Evolutionary conservation across 2,888 invertebrate species (phyloP).

Genomic region (Bellardia pandia): DNA sequence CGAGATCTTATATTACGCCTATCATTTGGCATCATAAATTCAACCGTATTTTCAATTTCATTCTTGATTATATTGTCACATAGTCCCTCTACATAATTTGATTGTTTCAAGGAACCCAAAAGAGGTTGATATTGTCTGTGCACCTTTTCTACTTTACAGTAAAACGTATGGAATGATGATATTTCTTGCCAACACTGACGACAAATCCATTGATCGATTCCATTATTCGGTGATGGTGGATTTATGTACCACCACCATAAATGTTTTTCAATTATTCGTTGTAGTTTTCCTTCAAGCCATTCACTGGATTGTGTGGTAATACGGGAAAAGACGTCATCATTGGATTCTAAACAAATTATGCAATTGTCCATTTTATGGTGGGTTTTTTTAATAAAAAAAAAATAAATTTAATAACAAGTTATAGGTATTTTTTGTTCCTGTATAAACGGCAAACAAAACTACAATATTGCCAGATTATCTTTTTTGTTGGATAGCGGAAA

Average conservation of each 20-base stretch:
- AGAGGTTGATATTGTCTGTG: constrained; percentile 6
- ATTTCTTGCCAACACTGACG: constrained; percentile 32
- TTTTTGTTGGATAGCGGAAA: neutral
- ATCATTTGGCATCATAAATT: neutral
- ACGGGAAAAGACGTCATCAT: constrained; percentile 20
- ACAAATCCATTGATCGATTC: constrained; percentile 32
- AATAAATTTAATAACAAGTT: neutral
- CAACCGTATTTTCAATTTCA: neutral
- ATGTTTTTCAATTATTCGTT: constrained; percentile 49
- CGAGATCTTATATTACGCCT: neutral
- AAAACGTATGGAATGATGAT: constrained; percentile 40
- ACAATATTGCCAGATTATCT: neutral
- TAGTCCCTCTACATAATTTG: neutral
- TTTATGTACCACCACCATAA: constrained; percentile 53
- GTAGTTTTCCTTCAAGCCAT: constrained; percentile 43
- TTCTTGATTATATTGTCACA: neutral
- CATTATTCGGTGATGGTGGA: neutral
- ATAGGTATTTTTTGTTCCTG: neutral
- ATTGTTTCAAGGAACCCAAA: neutral
- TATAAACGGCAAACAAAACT: neutral
- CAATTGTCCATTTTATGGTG: constrained; percentile 27
- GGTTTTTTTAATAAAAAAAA: neutral
- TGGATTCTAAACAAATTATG: constrained; percentile 35
- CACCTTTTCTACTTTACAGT: neutral
- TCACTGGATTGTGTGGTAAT: constrained; percentile 1